Conservation (phyloP, 2,113 vertebrate genomes). For the Oceanites oceanicus region DNA sequence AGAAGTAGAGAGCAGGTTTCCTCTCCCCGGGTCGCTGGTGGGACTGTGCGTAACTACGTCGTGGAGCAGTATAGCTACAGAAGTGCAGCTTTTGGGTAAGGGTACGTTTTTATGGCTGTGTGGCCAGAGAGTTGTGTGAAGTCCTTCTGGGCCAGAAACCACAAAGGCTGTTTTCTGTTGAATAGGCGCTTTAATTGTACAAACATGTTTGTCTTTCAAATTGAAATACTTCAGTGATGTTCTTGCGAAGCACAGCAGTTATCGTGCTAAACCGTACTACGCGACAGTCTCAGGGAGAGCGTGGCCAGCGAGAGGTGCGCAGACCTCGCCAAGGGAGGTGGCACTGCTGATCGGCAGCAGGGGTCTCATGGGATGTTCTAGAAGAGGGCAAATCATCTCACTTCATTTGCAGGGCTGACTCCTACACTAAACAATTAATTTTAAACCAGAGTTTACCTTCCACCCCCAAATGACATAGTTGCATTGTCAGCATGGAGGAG, state of each 20-base stretch:
- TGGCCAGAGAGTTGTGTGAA: background rate
- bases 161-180: background rate
- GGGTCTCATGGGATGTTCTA: background rate
- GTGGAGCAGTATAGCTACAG: background rate
- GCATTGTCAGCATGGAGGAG: background rate
- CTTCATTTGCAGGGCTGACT: background rate
- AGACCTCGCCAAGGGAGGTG: background rate
- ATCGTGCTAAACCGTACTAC: rapidly evolving
- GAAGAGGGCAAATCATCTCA: background rate
- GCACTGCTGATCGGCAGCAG: background rate
- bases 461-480: background rate
- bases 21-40: background rate
- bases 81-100: background rate
- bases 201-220: background rate
- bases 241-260: background rate
- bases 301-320: background rate
- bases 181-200: background rate
- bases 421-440: background rate
- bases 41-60: rapidly evolving
- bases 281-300: background rate
- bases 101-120: rapidly evolving
- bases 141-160: background rate
- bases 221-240: background rate
- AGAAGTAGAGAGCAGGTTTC: background rate
- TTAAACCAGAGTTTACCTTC: background rate